Conservation (phyloP, 2,888 invertebrate genomes). For the Lochmaea crataegi region DNA sequence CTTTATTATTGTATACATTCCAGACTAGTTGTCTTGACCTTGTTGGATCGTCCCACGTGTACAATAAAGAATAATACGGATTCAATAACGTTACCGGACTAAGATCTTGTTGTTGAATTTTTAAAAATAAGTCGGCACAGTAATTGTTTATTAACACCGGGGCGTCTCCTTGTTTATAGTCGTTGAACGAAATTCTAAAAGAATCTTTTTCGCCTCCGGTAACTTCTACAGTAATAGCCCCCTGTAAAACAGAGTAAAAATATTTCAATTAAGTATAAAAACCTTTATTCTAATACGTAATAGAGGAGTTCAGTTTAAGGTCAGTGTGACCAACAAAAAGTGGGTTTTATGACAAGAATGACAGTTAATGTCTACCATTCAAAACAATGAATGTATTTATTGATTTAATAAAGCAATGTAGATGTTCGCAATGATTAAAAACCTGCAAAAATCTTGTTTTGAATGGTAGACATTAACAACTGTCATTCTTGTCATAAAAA, state of each 20-base stretch:
- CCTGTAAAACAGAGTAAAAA: conserved; percentile 63
- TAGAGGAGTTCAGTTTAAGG: no score
- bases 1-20: conserved; percentile 86
- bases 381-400: no score
- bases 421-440: no score
- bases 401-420: no score
- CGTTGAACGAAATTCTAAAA: conserved; percentile 79
- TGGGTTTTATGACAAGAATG: no score
- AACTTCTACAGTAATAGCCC: conserved; percentile 78
- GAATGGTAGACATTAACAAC: no score
- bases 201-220: conserved; percentile 79
- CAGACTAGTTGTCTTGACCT: conserved; percentile 78
- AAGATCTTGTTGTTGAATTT: conserved; percentile 76
- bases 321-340: no score
- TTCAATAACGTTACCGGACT: conserved; percentile 79
- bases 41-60: conserved; percentile 88
- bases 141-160: conserved; percentile 87
- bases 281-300: no score
- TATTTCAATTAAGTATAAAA: not conserved
- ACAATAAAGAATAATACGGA: conserved; percentile 80
- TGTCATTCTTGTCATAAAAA: no score
- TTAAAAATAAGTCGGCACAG: conserved; percentile 83
- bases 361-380: no score
- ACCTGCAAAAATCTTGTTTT: no score
- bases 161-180: conserved; percentile 81